Percentiles rank a stretch among this genome's conserved stretches.
Conservation (phyloP, 2,113 vertebrate species). For the Tiliqua scincoides region DNA sequence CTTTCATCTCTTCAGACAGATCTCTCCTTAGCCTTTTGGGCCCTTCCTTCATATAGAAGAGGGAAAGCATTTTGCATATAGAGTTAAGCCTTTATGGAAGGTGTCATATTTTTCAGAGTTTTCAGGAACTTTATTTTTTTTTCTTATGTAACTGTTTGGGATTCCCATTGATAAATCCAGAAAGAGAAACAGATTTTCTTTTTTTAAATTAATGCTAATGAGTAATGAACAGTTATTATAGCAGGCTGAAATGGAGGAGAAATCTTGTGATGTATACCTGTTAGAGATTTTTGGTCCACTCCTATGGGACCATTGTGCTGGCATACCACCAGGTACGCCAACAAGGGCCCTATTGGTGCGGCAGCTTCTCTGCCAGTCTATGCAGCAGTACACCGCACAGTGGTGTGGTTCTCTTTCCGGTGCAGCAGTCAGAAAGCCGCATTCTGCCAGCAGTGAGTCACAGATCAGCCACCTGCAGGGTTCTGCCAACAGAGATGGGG, state of each 20-base stretch:
- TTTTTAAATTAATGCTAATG: neutral
- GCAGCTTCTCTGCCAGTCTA: too few relatives aligned
- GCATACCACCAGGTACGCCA: too few relatives aligned
- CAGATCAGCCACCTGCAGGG: too few relatives aligned
- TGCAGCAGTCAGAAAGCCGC: too few relatives aligned
- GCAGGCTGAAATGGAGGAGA: neutral
- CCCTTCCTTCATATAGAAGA: neutral
- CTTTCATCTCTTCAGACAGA: neutral
- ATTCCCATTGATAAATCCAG: neutral
- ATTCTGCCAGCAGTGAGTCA: too few relatives aligned
- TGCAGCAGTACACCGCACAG: too few relatives aligned
- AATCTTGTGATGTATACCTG: neutral
- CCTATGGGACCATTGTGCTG: too few relatives aligned
- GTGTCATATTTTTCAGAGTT: neutral
- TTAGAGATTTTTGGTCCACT: neutral
- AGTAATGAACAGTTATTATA: neutral
- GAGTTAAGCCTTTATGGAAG: neutral
- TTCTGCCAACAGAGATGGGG: too few relatives aligned
- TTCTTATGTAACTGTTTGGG: neutral
- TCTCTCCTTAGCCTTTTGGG: neutral
- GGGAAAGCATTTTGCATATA: neutral
- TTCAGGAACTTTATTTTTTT: neutral
- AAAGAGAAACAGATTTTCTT: too few relatives aligned
- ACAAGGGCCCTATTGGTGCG: too few relatives aligned
- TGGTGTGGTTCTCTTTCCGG: too few relatives aligned